phyloP scores from a whole-genome alignment of 2,113 vertebrate genomes.

The Marmota monax region DNA sequence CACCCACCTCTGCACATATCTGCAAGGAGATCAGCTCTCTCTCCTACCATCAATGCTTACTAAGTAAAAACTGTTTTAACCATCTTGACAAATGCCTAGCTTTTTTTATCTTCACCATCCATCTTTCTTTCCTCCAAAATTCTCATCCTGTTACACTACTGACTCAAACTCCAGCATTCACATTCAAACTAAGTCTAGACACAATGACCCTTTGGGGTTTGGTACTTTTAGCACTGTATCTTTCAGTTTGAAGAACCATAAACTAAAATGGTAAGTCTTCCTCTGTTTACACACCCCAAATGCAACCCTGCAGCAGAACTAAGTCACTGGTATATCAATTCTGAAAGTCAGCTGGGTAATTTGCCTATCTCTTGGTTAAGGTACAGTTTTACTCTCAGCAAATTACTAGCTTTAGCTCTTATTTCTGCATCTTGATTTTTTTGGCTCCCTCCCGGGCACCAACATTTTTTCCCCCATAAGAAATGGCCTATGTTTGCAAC shows the following conservation, averaged over 20 bases:
- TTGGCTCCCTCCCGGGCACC: background rate
- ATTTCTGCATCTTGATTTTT: background rate
- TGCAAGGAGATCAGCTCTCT: background rate
- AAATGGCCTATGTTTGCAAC: background rate
- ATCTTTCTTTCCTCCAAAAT: background rate
- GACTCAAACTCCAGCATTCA: background rate
- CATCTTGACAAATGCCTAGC: background rate
- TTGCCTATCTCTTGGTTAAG: too few species aligned
- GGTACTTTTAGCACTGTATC: background rate
- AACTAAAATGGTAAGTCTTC: background rate
- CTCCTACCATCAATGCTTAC: background rate
- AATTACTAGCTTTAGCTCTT: background rate
- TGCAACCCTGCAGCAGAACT: fast-evolving
- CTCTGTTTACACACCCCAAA: background rate
- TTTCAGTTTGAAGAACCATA: background rate
- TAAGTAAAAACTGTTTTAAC: background rate
- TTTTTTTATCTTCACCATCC: background rate
- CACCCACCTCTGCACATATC: background rate
- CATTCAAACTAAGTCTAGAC: background rate
- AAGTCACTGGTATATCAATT: background rate
- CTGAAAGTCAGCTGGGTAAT: background rate
- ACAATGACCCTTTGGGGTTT: background rate
- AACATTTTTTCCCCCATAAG: background rate
- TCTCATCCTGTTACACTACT: background rate
- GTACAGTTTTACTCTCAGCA: background rate